Evolutionary conservation across 1,140 invertebrate genomes (phyloP).

Genomic region (Maconellicoccus hirsutus): DNA sequence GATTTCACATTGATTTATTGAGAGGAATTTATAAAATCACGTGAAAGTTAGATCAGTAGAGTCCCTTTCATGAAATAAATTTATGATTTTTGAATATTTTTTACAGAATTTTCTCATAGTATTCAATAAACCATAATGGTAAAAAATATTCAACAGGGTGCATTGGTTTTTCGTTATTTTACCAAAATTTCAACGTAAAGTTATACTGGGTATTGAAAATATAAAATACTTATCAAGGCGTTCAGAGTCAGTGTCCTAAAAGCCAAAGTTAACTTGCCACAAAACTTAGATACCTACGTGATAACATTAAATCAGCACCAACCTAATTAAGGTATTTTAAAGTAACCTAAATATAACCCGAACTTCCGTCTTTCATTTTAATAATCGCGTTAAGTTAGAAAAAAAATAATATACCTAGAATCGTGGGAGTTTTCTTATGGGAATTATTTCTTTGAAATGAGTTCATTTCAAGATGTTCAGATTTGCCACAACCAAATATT

Average conservation of each 20-base stretch:
- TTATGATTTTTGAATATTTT: no score
- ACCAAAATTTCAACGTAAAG: no score
- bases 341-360: constrained; percentile 22
- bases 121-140: no score
- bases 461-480: constrained; percentile 1
- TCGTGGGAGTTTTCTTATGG: constrained; percentile 20
- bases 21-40: no score
- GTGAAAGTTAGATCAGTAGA: no score
- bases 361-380: constrained; percentile 21
- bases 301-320: constrained; percentile 19
- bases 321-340: constrained; percentile 15
- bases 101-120: no score
- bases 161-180: no score
- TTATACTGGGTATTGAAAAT: no score
- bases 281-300: constrained; percentile 2
- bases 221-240: background rate
- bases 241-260: constrained; percentile 11
- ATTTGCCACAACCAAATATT: background rate
- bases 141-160: no score
- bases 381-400: constrained; percentile 4
- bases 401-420: constrained; percentile 18
- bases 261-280: background rate
- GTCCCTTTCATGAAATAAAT: no score
- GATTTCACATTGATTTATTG: no score
- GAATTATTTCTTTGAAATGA: constrained; percentile 19